phyloP scores from a whole-genome alignment of 2,797 vertebrate species.

The Sciurus carolinensis region DNA sequence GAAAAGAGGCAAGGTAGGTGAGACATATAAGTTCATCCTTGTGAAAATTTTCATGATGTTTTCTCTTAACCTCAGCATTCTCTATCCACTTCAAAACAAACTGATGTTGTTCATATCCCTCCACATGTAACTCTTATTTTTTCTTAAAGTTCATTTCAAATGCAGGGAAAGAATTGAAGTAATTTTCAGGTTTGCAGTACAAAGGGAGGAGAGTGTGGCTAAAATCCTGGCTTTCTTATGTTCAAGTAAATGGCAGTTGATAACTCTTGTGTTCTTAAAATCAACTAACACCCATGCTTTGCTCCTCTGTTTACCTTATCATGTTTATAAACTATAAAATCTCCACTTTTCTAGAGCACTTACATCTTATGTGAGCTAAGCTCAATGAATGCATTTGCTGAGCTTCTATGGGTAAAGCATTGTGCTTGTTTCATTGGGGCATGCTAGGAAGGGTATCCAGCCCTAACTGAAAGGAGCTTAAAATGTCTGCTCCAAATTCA shows the following conservation, averaged over 20 bases:
- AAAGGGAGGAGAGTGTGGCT: too few species aligned
- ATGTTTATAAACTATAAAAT: not conserved
- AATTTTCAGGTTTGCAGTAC: too few species aligned
- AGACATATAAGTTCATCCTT: conserved; percentile 80
- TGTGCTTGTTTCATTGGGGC: not conserved
- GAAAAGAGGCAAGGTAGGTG: conserved; percentile 92
- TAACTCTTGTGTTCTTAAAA: not conserved
- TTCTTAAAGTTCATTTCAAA: too few species aligned
- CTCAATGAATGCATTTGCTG: not conserved
- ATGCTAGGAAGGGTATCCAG: not conserved
- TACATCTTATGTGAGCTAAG: too few species aligned
- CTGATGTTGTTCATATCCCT: too few species aligned
- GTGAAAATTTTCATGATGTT: too few species aligned
- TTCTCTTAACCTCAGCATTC: too few species aligned
- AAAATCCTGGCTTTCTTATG: not conserved
- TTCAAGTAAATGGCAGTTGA: not conserved
- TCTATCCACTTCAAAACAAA: too few species aligned
- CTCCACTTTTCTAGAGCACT: not conserved
- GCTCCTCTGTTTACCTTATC: not conserved
- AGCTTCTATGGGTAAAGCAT: not conserved
- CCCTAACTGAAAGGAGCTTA: not conserved
- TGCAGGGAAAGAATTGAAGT: too few species aligned
- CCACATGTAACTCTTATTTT: too few species aligned
- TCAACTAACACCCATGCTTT: not conserved
- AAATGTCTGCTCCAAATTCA: not conserved